Evolutionary conservation across 2,797 vertebrate species (phyloP).

Genomic region (Phoebastria nigripes): DNA sequence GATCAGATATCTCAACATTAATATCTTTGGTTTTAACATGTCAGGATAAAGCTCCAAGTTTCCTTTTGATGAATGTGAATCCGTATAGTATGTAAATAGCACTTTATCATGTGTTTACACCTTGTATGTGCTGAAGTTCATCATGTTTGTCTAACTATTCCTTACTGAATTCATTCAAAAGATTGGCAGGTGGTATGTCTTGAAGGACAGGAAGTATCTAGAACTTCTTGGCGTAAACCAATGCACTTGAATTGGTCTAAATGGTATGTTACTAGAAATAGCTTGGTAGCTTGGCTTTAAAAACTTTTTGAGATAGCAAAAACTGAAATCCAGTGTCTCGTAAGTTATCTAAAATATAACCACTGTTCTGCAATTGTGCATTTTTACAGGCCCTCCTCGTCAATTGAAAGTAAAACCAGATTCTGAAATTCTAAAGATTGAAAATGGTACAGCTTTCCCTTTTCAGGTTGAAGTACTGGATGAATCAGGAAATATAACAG

Average conservation of each 20-base stretch:
- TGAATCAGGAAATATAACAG: slow-evolving; percentile 84
- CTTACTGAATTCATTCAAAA: background rate
- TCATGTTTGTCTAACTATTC: background rate
- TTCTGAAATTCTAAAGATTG: slow-evolving; percentile 73
- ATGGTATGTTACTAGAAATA: background rate
- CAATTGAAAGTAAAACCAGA: slow-evolving; percentile 78
- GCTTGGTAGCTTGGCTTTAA: background rate
- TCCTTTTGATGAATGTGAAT: background rate
- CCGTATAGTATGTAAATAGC: background rate
- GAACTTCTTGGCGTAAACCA: background rate
- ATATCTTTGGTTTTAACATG: background rate
- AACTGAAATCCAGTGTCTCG: background rate
- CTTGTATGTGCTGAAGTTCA: background rate
- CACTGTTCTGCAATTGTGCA: background rate
- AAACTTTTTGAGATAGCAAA: background rate
- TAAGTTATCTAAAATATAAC: background rate
- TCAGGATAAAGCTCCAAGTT: background rate
- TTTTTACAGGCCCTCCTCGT: slow-evolving; percentile 77
- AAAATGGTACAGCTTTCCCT: slow-evolving; percentile 81
- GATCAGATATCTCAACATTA: background rate
- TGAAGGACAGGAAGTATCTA: background rate
- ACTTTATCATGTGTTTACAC: background rate
- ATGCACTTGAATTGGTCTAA: background rate
- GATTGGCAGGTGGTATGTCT: background rate
- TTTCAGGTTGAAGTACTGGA: slow-evolving; percentile 87